These are phyloP conservation scores for Tenthredo scrophulariae DNA, from an alignment of 2,888 invertebrate genomes.

Conservation along the genomic window DNA sequence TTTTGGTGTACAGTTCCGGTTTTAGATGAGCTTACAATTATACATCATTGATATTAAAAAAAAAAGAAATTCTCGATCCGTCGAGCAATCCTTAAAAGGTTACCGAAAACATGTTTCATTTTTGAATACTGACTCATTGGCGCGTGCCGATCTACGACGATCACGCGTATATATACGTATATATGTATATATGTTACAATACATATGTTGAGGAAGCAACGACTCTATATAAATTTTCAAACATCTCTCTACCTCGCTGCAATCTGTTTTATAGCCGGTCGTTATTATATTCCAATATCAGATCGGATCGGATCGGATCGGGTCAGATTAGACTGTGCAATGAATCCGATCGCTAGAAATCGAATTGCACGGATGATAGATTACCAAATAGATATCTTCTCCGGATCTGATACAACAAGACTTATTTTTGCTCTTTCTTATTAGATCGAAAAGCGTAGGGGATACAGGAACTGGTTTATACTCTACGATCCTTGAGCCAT, in stretches of 20 bases:
- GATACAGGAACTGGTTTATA: background rate
- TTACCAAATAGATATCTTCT: background rate
- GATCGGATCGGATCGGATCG: background rate
- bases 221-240: background rate
- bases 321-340: background rate
- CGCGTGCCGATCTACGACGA: slow-evolving; percentile 31
- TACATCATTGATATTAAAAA: background rate
- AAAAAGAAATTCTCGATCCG: background rate
- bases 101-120: slow-evolving; percentile 52
- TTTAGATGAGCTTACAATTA: background rate
- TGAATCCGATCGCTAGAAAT: background rate
- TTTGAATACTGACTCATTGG: slow-evolving; percentile 53
- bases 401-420: background rate
- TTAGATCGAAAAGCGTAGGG: background rate
- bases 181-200: background rate
- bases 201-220: background rate
- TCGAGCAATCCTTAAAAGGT: slow-evolving; percentile 46
- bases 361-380: background rate
- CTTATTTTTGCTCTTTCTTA: background rate
- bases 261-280: background rate
- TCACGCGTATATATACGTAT: background rate
- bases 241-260: background rate
- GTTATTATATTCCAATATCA: background rate
- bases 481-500: slow-evolving; percentile 8
- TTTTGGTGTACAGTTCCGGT: background rate